These are phyloP conservation scores for Oxyscelio sp. DNA, from an alignment of 2,888 invertebrate species.

Conservation along the genomic window DNA sequence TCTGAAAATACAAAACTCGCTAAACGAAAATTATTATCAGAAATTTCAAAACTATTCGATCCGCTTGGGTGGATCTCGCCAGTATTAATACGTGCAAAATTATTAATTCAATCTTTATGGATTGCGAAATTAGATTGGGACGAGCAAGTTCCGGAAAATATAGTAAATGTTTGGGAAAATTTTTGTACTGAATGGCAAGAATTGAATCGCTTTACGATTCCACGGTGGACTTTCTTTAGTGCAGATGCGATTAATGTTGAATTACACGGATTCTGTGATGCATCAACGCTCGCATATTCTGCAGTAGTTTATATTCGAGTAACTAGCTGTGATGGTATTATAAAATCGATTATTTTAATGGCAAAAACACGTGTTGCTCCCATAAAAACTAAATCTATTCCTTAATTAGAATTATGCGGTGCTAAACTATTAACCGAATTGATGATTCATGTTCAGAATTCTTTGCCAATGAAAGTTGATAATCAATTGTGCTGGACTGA, in stretches of 20 bases:
- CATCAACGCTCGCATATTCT: not conserved
- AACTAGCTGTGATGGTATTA: not conserved
- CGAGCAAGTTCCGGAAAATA: conserved; percentile 5
- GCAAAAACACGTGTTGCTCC: no score
- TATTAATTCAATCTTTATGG: conserved; percentile 21
- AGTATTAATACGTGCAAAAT: not conserved
- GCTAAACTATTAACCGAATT: conserved; percentile 2
- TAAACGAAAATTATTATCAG: conserved; percentile 10
- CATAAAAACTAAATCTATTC: no score
- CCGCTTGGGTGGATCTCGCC: conserved; percentile 8
- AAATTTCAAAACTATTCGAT: conserved; percentile 22
- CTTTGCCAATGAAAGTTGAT: no score
- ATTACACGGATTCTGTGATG: no score
- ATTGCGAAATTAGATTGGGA: no score
- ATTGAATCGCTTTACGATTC: not conserved
- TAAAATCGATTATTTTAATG: no score
- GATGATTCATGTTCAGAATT: not conserved
- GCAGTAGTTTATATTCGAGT: not conserved
- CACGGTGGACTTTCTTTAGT: not conserved
- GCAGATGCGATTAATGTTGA: not conserved
- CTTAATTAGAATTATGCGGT: conserved; percentile 4
- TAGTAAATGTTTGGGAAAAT: not conserved
- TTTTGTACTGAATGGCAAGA: conserved; percentile 4
- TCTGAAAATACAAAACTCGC: no score
- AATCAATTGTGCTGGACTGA: no score